Evolutionary conservation across 2,113 vertebrate species (phyloP), one percentile per base, ranked within the genome.

Genomic region (Boleophthalmus pectinirostris): DNA sequence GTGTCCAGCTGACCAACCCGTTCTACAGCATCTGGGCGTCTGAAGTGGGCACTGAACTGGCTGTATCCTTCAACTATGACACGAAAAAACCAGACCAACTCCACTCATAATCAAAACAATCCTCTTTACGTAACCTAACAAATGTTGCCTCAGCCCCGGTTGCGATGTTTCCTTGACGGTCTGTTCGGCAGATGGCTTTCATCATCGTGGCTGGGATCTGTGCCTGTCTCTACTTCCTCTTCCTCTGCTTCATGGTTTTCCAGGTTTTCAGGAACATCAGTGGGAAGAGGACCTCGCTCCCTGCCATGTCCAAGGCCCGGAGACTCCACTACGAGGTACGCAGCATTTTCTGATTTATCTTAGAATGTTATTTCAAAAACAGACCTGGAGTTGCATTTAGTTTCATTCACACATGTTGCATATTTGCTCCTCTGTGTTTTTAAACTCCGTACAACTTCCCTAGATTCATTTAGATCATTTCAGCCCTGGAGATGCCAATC

Each of bases 1-100:
- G 98, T 0, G 96, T 99, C 35, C 98, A 99, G 86, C 92, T 99
- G 83, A 98, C 94, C 24, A 99, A 99, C 82, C 98, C 98, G 5
- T 99, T 99, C 94, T 99, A 97, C 91, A 99, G 97, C 88, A 97
- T 99, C 92, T 99, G 98, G 96, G 95, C 95, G 2, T 96, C 96
- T 0, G 96, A 97, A 25, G 93, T 96, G 4, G 96, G 98, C 73
- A 98, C 97, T 0, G 96, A 98, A 70, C 90, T 98, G 82, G 98
- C 98, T 80, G 98, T 99, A 99, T 99, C 98, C 95, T 94, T 83
- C 47, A 63, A 58, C 58, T 69, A 43, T 5, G 23, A 13, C 56
- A 58, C 0, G n/a, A 54, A 54, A 54, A 54, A 54, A 6, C 51
- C 47, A 51, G 16, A 51, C 4, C 16, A 51, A 7, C 16, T 18